These are phyloP conservation scores for Varanus komodoensis DNA, from an alignment of 2,113 vertebrate species.

Conservation along the genomic window DNA sequence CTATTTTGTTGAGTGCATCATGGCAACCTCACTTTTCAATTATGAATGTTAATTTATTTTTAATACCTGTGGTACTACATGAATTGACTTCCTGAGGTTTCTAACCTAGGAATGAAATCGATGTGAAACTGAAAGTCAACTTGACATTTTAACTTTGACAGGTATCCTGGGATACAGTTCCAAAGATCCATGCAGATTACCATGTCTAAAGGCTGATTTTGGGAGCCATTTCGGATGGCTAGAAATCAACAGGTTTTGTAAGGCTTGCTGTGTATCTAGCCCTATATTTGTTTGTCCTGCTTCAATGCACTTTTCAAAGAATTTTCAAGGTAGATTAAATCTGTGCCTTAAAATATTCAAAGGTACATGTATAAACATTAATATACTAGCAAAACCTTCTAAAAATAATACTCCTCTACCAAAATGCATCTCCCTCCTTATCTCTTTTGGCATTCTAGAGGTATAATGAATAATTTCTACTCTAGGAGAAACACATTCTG, in stretches of 20 bases:
- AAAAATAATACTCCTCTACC: neutral
- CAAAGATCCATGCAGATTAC: neutral
- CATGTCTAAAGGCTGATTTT: neutral
- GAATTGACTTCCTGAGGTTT: neutral
- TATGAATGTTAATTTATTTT: neutral
- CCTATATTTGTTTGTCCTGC: neutral
- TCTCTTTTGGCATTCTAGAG: neutral
- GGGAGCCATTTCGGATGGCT: neutral
- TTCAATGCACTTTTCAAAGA: neutral
- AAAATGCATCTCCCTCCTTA: neutral
- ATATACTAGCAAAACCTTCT: neutral
- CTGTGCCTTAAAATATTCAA: constrained; percentile 4
- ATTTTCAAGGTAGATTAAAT: neutral
- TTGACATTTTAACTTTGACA: neutral
- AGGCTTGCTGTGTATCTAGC: neutral
- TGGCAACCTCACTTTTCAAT: neutral
- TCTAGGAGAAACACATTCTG: neutral
- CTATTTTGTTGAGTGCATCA: neutral
- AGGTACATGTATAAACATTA: neutral
- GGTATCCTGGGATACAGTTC: neutral
- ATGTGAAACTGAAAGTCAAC: neutral
- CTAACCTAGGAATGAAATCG: neutral
- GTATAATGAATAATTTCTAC: neutral
- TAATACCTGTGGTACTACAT: neutral
- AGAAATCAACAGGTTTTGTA: neutral